Percentiles rank a stretch among this genome's conserved stretches.
Evolutionary conservation across 2,888 invertebrate species (phyloP).

Genomic region (Endomychus coccineus): DNA sequence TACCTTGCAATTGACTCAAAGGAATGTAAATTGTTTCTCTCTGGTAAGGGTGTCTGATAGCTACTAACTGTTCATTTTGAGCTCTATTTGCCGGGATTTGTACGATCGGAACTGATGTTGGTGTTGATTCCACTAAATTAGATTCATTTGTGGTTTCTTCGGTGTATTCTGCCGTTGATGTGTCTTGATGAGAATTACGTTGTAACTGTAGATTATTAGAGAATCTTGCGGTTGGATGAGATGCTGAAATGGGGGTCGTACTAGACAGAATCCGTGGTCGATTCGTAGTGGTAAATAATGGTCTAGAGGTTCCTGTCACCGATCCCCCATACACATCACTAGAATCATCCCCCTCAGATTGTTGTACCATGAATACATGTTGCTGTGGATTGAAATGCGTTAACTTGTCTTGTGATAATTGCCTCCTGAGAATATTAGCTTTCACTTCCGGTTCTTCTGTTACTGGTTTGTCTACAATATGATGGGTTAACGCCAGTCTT

Average conservation of each 20-base stretch:
- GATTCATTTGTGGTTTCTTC: conserved; percentile 41
- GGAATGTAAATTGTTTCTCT: conserved; percentile 38
- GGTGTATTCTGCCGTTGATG: conserved; percentile 27
- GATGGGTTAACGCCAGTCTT: conserved; percentile 29
- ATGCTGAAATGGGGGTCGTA: conserved; percentile 26
- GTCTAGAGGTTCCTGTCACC: conserved; percentile 55
- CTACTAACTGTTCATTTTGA: conserved; percentile 37
- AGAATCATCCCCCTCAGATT: conserved; percentile 57
- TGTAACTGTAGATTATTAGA: conserved; percentile 27
- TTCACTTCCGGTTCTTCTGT: conserved; percentile 46
- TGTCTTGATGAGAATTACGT: conserved; percentile 10
- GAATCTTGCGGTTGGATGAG: conserved; percentile 25
- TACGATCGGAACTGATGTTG: conserved; percentile 49
- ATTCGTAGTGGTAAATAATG: conserved; percentile 60
- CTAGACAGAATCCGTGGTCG: conserved; percentile 50
- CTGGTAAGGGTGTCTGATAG: conserved; percentile 44
- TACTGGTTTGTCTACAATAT: conserved; percentile 47
- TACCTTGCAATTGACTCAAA: conserved; percentile 34
- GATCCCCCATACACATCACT: conserved; percentile 63
- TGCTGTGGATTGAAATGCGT: conserved; percentile 46
- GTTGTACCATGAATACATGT: conserved; percentile 51
- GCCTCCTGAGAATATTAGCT: conserved; percentile 56
- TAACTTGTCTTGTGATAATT: conserved; percentile 52
- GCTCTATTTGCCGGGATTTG: conserved; percentile 45
- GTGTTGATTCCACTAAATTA: conserved; percentile 47